A percentile compares a stretch with the other conserved stretches of the same genome.
These are phyloP conservation scores for Spisula solida DNA, from an alignment of 2,888 invertebrate species.

Conservation along the genomic window DNA sequence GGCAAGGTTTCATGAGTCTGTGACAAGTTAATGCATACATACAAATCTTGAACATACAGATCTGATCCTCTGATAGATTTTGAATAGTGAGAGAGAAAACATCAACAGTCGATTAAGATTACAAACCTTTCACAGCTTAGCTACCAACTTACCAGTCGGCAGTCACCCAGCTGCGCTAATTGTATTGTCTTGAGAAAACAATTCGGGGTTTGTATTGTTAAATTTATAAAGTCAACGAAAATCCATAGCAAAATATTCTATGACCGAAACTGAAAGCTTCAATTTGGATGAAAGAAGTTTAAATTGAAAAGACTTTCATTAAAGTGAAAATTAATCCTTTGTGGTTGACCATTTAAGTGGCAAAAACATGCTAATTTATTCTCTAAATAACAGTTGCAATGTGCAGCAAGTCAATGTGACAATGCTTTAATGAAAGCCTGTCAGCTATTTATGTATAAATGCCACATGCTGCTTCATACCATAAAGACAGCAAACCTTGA, in stretches of 20 bases:
- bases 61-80: slow-evolving; percentile 13
- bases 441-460: neutral
- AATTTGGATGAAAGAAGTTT: neutral
- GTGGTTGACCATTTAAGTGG: slow-evolving; percentile 3
- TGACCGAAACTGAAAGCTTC: neutral
- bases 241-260: neutral
- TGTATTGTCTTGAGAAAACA: neutral
- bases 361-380: slow-evolving; percentile 20
- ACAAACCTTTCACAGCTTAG: slow-evolving; percentile 8
- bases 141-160: neutral
- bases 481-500: neutral
- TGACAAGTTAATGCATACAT: slow-evolving; percentile 24
- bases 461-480: neutral
- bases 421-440: neutral
- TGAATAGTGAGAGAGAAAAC: slow-evolving; percentile 37
- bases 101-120: neutral
- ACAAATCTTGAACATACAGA: slow-evolving; percentile 14
- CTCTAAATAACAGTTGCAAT: slow-evolving; percentile 15
- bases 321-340: slow-evolving; percentile 1
- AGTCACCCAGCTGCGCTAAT: too few relatives aligned
- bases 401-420: neutral
- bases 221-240: neutral
- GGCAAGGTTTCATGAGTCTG: neutral
- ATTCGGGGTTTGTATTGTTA: neutral
- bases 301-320: slow-evolving; percentile 18